Evolutionary conservation across 2,113 vertebrate genomes (phyloP).

Genomic region (Hiodon tergisus): DNA sequence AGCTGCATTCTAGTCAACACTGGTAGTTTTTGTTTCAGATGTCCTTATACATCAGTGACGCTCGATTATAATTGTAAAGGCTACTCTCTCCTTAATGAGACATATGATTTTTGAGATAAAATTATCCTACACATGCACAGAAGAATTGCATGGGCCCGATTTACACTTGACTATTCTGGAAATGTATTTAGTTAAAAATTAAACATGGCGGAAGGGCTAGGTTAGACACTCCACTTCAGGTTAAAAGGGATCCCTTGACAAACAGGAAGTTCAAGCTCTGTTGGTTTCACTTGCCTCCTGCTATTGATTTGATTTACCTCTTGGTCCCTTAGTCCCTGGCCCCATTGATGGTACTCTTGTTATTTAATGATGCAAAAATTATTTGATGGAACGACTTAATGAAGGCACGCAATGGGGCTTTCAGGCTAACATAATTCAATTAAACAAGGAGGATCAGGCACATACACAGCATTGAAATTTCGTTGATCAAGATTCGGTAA

Average conservation of each 20-base stretch:
- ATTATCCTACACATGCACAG: too few species aligned
- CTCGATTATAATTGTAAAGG: too few species aligned
- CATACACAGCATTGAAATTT: background rate
- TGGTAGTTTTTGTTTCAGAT: too few species aligned
- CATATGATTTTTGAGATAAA: too few species aligned
- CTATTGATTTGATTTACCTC: constrained; percentile 22
- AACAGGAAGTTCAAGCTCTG: constrained; percentile 10
- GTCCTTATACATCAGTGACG: too few species aligned
- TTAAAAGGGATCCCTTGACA: constrained; percentile 20
- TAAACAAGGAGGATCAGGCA: constrained; percentile 3
- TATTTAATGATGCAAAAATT: constrained; percentile 31
- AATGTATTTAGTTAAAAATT: too few species aligned
- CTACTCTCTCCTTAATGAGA: too few species aligned
- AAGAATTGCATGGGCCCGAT: too few species aligned
- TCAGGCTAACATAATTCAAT: constrained; percentile 16
- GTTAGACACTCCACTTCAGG: background rate
- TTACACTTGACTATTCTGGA: too few species aligned
- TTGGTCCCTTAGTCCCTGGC: constrained; percentile 18
- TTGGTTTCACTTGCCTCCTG: constrained; percentile 4
- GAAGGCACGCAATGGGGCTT: constrained; percentile 11
- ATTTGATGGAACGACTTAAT: constrained; percentile 27
- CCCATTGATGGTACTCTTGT: constrained; percentile 13
- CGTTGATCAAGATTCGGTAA: background rate
- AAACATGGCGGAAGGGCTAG: background rate
- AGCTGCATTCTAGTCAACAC: too few species aligned